Conservation (phyloP, 2,797 vertebrate species). For the Ceryle rudis region DNA sequence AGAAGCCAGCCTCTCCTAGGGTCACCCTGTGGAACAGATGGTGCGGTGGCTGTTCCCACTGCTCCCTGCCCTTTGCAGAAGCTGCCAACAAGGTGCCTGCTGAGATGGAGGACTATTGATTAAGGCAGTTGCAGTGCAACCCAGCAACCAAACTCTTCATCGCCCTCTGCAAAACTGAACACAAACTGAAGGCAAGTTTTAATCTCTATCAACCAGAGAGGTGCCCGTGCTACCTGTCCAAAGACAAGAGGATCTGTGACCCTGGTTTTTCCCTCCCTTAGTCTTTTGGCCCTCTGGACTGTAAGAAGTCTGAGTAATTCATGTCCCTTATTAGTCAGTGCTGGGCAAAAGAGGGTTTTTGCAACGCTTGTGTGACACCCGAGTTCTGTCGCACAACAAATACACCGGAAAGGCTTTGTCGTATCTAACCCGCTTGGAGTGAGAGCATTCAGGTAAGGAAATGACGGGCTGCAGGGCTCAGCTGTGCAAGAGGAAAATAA, state of each 20-base stretch:
- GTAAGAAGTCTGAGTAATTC: neutral
- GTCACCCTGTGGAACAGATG: accelerated
- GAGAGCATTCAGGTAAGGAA: slow-evolving; percentile 58
- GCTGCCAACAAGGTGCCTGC: neutral
- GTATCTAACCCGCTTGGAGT: neutral
- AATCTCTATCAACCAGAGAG: neutral
- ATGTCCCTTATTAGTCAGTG: neutral
- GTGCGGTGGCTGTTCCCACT: neutral
- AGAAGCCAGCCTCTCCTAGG: neutral
- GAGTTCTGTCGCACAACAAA: slow-evolving; percentile 1
- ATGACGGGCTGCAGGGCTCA: slow-evolving; percentile 55
- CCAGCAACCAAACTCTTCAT: neutral
- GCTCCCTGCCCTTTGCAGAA: neutral
- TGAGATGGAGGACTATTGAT: neutral
- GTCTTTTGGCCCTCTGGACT: neutral
- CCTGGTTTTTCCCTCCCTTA: neutral
- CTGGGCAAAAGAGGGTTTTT: neutral
- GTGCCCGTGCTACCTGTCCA: neutral
- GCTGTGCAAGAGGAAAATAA: slow-evolving; percentile 56
- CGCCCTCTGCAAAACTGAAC: neutral
- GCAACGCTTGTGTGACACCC: neutral
- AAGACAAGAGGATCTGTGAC: neutral
- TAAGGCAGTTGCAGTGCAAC: neutral
- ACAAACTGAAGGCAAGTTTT: neutral
- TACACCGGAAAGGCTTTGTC: neutral